Conservation (phyloP, 2,888 invertebrate species). For the Eupithecia vulgata region DNA sequence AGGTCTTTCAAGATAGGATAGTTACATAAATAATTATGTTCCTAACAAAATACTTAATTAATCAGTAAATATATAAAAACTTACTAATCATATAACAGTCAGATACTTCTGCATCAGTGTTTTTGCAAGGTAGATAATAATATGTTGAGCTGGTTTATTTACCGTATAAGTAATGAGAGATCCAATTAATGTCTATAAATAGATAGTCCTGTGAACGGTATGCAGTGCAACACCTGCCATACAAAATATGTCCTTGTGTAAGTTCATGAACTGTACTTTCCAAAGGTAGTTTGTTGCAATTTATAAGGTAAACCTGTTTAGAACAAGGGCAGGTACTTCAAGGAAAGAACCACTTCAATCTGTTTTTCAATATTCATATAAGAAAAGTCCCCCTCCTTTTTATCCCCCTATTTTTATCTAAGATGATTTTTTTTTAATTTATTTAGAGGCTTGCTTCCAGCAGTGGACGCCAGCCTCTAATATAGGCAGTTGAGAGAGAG, state of each 20-base stretch:
- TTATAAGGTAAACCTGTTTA: conserved; percentile 1
- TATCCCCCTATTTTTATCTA: neutral
- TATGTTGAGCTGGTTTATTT: too few species aligned
- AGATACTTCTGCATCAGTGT: neutral
- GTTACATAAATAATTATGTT: too few species aligned
- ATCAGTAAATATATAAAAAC: too few species aligned
- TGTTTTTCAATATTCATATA: neutral
- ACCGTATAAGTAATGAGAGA: neutral
- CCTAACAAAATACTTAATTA: too few species aligned
- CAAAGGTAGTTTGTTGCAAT: conserved; percentile 20
- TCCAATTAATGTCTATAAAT: neutral
- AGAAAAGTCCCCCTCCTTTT: neutral
- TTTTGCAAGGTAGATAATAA: conserved; percentile 28
- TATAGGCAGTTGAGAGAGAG: too few species aligned
- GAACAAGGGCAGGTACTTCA: conserved; percentile 7
- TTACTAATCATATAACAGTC: too few species aligned
- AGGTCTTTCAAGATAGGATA: too few species aligned
- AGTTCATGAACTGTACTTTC: conserved; percentile 39
- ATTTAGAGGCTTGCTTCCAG: too few species aligned
- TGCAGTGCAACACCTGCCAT: conserved; percentile 22
- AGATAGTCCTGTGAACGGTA: conserved; percentile 9
- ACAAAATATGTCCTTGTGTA: conserved; percentile 33
- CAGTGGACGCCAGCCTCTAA: too few species aligned
- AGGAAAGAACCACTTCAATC: neutral
- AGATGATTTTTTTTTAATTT: too few species aligned